phyloP scores from a whole-genome alignment of 2,888 invertebrate species.

The Tetramorium bicarinatum region DNA sequence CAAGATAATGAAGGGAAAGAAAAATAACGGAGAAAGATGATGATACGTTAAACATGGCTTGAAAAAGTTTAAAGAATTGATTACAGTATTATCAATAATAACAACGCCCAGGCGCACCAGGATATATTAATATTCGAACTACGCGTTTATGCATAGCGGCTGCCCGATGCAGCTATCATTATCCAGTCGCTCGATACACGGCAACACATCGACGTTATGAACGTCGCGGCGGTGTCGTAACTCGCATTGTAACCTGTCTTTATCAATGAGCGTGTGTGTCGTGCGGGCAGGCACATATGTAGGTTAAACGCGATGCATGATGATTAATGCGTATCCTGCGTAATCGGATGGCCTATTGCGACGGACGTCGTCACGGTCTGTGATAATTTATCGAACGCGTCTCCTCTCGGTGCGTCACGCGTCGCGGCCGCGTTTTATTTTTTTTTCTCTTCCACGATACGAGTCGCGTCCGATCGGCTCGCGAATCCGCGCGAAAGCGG shows the following conservation, averaged over 20 bases:
- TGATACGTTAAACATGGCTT: not conserved
- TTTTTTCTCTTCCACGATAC: not conserved
- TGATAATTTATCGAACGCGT: conserved; percentile 24
- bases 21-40: not conserved
- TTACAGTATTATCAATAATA: not conserved
- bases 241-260: conserved; percentile 48
- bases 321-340: conserved; percentile 50
- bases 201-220: conserved; percentile 29
- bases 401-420: conserved; percentile 4
- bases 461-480: not conserved
- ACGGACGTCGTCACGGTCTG: conserved; percentile 23
- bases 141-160: conserved; percentile 11
- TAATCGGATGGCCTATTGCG: conserved; percentile 47
- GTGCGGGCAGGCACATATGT: conserved; percentile 22
- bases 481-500: not conserved
- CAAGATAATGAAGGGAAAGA: not conserved
- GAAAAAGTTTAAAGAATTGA: not conserved
- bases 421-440: conserved; percentile 22
- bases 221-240: conserved; percentile 38
- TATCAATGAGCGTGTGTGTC: conserved; percentile 50
- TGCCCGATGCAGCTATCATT: conserved; percentile 21
- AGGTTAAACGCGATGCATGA: conserved; percentile 43
- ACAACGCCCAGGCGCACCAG: not conserved
- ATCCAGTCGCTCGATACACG: conserved; percentile 25
- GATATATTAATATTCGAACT: conserved; percentile 16